A percentile compares a stretch with the other conserved stretches of the same genome.
Conservation (phyloP, 2,797 vertebrate species). For the Tapera naevia region DNA sequence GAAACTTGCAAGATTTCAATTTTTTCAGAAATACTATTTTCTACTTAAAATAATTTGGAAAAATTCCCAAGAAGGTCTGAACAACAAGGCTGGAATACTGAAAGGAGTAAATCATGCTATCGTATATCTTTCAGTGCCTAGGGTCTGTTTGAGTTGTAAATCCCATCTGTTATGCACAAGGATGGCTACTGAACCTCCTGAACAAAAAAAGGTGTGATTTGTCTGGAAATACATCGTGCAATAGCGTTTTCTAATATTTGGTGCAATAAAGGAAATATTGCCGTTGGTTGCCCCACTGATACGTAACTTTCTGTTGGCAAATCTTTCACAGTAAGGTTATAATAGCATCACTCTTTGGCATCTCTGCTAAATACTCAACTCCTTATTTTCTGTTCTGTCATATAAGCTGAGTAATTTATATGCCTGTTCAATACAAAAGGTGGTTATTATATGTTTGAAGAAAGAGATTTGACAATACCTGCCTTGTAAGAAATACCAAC, state of each 20-base stretch:
- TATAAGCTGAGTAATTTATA: slow-evolving; percentile 64
- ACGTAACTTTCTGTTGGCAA: slow-evolving; percentile 43
- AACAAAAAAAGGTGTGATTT: background rate
- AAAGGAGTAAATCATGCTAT: background rate
- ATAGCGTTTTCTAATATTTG: background rate
- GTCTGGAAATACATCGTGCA: background rate
- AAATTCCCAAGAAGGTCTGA: background rate
- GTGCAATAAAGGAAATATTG: slow-evolving; percentile 7
- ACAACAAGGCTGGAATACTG: background rate
- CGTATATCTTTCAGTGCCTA: background rate
- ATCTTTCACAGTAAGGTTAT: slow-evolving; percentile 49
- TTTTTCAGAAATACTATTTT: background rate
- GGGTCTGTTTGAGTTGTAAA: background rate
- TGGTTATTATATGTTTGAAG: slow-evolving; percentile 66
- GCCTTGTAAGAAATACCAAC: slow-evolving; percentile 40
- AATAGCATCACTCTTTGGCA: slow-evolving; percentile 47
- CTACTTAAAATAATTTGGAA: background rate
- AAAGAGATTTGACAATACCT: slow-evolving; percentile 64
- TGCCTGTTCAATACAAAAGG: slow-evolving; percentile 41
- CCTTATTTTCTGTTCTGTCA: slow-evolving; percentile 64
- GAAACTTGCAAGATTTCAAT: background rate
- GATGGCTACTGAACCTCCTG: background rate
- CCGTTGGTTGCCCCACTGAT: background rate
- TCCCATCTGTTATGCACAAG: background rate
- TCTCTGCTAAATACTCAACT: slow-evolving; percentile 50